Percentiles rank a stretch among this genome's conserved stretches.
Evolutionary conservation across 2,797 vertebrate species (phyloP).

Genomic region (Nasua narica): DNA sequence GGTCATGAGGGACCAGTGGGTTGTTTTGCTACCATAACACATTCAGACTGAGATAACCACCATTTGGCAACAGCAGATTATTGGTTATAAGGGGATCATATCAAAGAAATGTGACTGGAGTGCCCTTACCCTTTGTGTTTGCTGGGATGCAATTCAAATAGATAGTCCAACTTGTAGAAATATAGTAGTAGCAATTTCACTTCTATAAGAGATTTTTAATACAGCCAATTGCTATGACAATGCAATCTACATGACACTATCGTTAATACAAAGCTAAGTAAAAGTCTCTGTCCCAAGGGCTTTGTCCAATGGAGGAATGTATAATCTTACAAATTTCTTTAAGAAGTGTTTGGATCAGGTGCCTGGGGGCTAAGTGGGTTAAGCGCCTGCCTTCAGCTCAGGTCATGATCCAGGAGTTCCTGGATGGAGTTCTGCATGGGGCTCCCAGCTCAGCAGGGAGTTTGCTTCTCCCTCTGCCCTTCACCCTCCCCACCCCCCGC

Average conservation of each 20-base stretch:
- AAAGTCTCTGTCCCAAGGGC: neutral
- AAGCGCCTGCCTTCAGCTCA: neutral
- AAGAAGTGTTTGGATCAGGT: neutral
- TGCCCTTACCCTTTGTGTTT: neutral
- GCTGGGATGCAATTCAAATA: neutral
- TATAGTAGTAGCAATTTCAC: neutral
- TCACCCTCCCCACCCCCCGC: too few species aligned
- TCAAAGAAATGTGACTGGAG: neutral
- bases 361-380: neutral
- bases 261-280: neutral
- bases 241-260: neutral
- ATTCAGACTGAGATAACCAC: neutral
- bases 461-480: neutral
- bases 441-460: neutral
- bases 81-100: neutral
- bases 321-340: neutral
- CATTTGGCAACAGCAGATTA: neutral
- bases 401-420: neutral
- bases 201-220: neutral
- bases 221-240: neutral
- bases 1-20: neutral
- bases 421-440: neutral
- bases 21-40: neutral
- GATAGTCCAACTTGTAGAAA: neutral
- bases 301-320: neutral